Evolutionary conservation across 2,797 vertebrate species (phyloP), one percentile per base, ranked within the genome.

Genomic region (Mareca strepera): DNA sequence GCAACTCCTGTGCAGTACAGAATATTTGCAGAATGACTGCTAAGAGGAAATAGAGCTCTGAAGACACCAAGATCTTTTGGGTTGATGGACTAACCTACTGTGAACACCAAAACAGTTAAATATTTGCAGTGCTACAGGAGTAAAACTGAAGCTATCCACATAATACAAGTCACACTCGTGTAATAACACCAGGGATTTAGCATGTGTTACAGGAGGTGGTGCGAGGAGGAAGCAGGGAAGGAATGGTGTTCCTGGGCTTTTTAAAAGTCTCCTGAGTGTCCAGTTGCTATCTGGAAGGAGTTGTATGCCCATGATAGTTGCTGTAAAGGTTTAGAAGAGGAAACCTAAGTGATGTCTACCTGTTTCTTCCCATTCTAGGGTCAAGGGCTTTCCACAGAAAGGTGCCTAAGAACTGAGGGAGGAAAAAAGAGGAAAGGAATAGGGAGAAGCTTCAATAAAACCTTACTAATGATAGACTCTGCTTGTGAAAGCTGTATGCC

Each of bases 61-160:
- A 82, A 88, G 86, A 84, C 70, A 76, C 5, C 1, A n/a, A 15
- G 52, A 52, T 93, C 55, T 69, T 43, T 11, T 13, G 46, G 53
- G 35, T 0, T 93, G 75, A 74, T 37, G 6, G 22, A n/a, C 21
- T 14, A 41, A 37, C 29, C 37, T 82, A 31, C 28, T 59, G 52
- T 28, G 60, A 77, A 52, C 85, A 77, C 25, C 72, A 74, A 89
- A 80, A 50, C n/a, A 83, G n/a, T 48, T 83, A 86, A 93, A 88
- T 83, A 95, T 88, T 92, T 88, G 76, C 73, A 90, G 37, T 13
- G 33, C 50, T 62, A 80, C 41, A 37, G 0, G 7, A 76, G 26
- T 58, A 83, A 94, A 93, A 88, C 11, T n/a, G 0, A 82, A 92
- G 39, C 75, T 92, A 81, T 8, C 92, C 46, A 72, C 89, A 62